Conservation (phyloP, 2,113 vertebrate species). For the Smithornis capensis region DNA sequence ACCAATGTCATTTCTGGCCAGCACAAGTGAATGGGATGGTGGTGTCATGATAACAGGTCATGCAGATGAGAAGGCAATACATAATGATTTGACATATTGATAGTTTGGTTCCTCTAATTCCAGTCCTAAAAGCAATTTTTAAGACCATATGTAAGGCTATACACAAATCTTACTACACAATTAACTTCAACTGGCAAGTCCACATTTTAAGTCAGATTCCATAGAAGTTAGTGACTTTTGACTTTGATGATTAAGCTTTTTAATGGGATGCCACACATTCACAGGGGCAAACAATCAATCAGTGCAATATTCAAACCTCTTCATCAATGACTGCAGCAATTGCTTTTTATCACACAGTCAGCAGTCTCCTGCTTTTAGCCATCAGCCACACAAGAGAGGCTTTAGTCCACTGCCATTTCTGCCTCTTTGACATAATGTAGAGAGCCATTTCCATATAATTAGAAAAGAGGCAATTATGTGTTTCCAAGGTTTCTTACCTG, state of each 20-base stretch:
- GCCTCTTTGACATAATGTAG: background rate
- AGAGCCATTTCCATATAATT: background rate
- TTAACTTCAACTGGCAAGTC: background rate
- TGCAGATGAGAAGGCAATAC: background rate
- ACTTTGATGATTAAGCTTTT: conserved; percentile 13
- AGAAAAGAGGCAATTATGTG: background rate
- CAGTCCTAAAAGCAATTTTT: background rate
- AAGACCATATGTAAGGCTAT: background rate
- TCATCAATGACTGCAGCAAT: conserved; percentile 2
- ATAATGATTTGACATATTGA: background rate
- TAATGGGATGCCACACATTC: background rate
- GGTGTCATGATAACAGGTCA: background rate
- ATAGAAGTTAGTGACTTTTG: background rate
- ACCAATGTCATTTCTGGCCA: background rate
- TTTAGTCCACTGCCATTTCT: background rate
- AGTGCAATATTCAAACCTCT: background rate
- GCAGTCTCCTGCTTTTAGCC: background rate
- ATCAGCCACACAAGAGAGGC: background rate
- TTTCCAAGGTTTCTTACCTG: background rate
- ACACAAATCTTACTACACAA: background rate
- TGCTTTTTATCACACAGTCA: background rate
- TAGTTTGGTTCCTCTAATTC: background rate
- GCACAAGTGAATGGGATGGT: background rate
- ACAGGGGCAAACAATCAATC: background rate
- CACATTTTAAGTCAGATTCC: background rate